A percentile compares a stretch with the other conserved stretches of the same genome.
These are phyloP conservation scores for Sebastes oblongus DNA, from an alignment of 2,797 vertebrate species.

Conservation along the genomic window DNA sequence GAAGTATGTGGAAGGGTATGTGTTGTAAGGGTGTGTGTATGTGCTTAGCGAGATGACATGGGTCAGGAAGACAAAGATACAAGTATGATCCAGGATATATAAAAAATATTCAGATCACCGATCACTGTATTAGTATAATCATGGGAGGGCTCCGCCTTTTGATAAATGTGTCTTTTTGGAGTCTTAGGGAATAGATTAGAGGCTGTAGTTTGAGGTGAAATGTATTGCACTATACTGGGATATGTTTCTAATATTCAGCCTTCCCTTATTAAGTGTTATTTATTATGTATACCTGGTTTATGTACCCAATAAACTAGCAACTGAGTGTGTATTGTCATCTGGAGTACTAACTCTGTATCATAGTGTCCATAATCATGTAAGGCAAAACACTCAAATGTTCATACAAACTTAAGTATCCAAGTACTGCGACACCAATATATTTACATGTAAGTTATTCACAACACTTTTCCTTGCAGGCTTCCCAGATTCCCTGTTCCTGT, in stretches of 20 bases:
- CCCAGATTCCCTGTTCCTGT: constrained; percentile 72
- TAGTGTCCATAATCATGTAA: not conserved
- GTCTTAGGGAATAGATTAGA: no score
- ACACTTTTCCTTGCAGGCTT: constrained; percentile 60
- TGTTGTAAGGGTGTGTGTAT: no score
- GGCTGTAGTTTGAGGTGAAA: not conserved
- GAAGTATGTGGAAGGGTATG: no score
- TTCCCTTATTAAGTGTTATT: not conserved
- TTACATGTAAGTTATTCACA: constrained; percentile 16
- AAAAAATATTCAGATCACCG: no score
- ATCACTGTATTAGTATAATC: no score
- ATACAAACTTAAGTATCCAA: not conserved
- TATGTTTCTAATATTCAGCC: not conserved
- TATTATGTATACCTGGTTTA: not conserved
- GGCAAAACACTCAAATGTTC: not conserved
- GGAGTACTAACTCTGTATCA: not conserved
- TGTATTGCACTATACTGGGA: not conserved
- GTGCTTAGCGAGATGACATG: no score
- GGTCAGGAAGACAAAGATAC: no score
- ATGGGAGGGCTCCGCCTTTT: no score
- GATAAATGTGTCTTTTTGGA: no score
- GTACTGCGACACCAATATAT: not conserved
- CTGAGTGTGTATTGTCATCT: not conserved
- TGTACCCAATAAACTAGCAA: not conserved
- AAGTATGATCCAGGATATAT: no score